These are phyloP conservation scores for Tenthredo distinguenda DNA, from an alignment of 2,888 invertebrate species.

Conservation along the genomic window DNA sequence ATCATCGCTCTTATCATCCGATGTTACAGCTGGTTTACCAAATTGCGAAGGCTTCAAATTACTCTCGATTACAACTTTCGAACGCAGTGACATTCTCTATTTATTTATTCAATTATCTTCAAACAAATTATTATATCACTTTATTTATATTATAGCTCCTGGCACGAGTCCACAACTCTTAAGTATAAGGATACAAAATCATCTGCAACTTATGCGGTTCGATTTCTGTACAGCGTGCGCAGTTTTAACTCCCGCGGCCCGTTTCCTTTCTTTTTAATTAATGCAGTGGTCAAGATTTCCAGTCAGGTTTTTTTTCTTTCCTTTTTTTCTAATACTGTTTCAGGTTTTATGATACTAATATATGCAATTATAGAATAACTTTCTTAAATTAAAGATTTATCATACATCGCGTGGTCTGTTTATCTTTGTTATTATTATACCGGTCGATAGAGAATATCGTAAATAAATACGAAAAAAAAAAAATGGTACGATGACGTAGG, in stretches of 20 bases:
- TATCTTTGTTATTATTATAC: neutral
- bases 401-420: neutral
- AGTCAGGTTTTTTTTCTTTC: neutral
- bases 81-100: conserved; percentile 28
- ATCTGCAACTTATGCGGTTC: neutral
- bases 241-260: neutral
- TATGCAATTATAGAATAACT: neutral
- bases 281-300: neutral
- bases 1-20: conserved; percentile 17
- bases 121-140: neutral
- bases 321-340: neutral
- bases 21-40: neutral
- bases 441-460: neutral
- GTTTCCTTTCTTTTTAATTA: neutral
- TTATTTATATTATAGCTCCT: neutral
- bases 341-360: neutral
- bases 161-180: neutral
- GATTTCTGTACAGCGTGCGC: neutral
- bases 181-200: neutral
- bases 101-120: neutral
- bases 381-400: neutral
- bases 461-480: neutral
- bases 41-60: conserved; percentile 51
- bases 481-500: neutral
- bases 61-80: conserved; percentile 51